These are phyloP conservation scores for Chelonoidis abingdonii DNA, from an alignment of 2,113 vertebrate genomes.

Conservation along the genomic window DNA sequence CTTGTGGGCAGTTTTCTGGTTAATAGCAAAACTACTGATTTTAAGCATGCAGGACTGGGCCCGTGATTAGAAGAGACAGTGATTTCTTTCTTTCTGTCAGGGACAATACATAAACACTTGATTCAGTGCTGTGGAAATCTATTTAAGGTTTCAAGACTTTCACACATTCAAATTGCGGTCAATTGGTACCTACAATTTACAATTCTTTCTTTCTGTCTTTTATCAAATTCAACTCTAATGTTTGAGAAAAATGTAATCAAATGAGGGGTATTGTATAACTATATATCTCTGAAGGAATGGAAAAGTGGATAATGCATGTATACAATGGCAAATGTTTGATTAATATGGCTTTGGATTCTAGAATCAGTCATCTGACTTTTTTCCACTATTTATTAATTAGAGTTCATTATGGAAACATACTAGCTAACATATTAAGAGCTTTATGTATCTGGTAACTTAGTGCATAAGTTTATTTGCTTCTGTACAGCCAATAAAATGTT, in stretches of 20 bases:
- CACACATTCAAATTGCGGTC: not conserved
- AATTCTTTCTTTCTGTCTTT: not conserved
- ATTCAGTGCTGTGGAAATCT: not conserved
- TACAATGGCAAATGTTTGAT: not conserved
- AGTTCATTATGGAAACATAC: not conserved
- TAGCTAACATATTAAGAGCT: not conserved
- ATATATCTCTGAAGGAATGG: not conserved
- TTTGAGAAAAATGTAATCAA: not conserved
- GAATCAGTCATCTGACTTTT: not conserved
- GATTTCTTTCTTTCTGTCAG: too few species aligned
- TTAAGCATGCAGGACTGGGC: not conserved
- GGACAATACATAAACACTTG: too few species aligned
- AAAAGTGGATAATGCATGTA: not conserved
- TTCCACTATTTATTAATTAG: not conserved
- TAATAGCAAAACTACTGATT: not conserved
- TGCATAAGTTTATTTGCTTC: not conserved
- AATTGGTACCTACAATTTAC: not conserved
- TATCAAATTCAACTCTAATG: not conserved
- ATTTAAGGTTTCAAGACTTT: not conserved
- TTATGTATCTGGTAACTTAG: not conserved
- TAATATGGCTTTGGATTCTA: not conserved
- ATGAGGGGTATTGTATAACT: not conserved
- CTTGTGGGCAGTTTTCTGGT: not conserved
- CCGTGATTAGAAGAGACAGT: not conserved
- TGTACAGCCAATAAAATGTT: not conserved